A percentile compares a stretch with the other conserved stretches of the same genome.
Evolutionary conservation across 2,797 vertebrate species (phyloP).

Genomic region (Rallus crepitans): DNA sequence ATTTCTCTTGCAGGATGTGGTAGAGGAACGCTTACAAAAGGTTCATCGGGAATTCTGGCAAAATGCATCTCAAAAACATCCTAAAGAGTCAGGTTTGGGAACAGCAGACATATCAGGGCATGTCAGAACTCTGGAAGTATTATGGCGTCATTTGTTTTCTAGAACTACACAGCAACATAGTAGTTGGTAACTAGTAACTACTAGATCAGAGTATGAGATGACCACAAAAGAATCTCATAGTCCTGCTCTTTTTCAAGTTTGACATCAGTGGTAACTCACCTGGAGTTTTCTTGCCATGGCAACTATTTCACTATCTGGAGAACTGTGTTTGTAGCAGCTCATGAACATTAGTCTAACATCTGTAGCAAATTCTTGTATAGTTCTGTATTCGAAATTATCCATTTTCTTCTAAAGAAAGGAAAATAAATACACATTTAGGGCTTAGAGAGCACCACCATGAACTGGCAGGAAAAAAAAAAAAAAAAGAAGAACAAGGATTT

Average conservation of each 20-base stretch:
- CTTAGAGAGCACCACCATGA: neutral
- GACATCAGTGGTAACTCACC: slow-evolving; percentile 74
- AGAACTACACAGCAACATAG: neutral
- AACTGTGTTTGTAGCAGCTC: slow-evolving; percentile 90
- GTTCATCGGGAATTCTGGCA: slow-evolving; percentile 85
- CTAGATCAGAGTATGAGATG: neutral
- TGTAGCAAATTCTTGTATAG: slow-evolving; percentile 87
- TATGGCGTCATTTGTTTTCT: neutral
- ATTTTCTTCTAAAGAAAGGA: slow-evolving; percentile 86
- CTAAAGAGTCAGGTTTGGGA: slow-evolving; percentile 71
- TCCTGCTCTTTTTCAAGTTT: neutral
- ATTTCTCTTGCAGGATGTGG: neutral
- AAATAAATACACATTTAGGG: neutral
- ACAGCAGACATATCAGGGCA: neutral
- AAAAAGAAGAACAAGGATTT: neutral
- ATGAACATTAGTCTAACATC: slow-evolving; percentile 94
- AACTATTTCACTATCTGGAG: slow-evolving; percentile 88
- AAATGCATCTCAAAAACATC: slow-evolving; percentile 92
- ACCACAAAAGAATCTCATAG: neutral
- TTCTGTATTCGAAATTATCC: slow-evolving; percentile 85
- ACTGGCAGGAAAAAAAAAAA: neutral
- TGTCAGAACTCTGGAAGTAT: neutral
- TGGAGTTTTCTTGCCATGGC: slow-evolving; percentile 92
- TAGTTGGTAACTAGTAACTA: neutral
- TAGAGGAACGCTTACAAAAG: slow-evolving; percentile 4